Conservation (phyloP, 2,888 invertebrate species). For the Imbricaverruca yamaguchii region DNA sequence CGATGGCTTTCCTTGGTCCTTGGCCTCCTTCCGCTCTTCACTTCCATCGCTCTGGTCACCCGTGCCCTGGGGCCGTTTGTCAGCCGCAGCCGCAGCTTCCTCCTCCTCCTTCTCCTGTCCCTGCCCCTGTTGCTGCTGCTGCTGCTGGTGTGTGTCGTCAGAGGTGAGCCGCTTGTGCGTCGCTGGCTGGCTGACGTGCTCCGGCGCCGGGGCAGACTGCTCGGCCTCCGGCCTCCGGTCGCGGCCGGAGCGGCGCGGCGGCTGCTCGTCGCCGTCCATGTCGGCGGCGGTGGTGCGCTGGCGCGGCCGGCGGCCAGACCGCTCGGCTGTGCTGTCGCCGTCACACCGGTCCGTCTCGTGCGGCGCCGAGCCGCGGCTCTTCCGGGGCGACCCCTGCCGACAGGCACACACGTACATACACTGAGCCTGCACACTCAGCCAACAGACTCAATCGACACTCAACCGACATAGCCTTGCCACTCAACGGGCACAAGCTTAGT, state of each 20-base stretch:
- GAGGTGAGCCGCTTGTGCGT: neutral
- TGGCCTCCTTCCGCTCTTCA: too few relatives aligned
- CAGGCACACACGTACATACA: too few relatives aligned
- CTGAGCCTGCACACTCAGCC: too few relatives aligned
- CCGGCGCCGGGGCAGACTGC: neutral
- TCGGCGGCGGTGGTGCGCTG: neutral
- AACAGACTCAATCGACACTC: too few relatives aligned
- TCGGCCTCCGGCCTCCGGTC: neutral
- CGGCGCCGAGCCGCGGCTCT: neutral
- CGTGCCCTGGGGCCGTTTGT: too few relatives aligned
- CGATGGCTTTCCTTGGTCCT: too few relatives aligned
- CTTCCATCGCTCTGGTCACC: too few relatives aligned
- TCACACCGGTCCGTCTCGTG: neutral
- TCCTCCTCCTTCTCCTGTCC: constrained; percentile 9
- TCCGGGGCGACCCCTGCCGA: neutral
- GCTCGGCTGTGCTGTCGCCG: neutral
- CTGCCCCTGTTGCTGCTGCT: too few relatives aligned
- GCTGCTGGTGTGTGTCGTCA: too few relatives aligned
- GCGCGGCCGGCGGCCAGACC: neutral
- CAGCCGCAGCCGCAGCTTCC: constrained; percentile 13
- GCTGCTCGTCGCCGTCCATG: neutral
- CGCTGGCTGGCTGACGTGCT: neutral
- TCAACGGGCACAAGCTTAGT: too few relatives aligned
- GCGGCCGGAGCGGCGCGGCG: constrained; percentile 1
- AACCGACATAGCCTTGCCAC: too few relatives aligned